These are phyloP conservation scores for Tetragnatha montana DNA, from an alignment of 2,888 invertebrate genomes.

Conservation along the genomic window DNA sequence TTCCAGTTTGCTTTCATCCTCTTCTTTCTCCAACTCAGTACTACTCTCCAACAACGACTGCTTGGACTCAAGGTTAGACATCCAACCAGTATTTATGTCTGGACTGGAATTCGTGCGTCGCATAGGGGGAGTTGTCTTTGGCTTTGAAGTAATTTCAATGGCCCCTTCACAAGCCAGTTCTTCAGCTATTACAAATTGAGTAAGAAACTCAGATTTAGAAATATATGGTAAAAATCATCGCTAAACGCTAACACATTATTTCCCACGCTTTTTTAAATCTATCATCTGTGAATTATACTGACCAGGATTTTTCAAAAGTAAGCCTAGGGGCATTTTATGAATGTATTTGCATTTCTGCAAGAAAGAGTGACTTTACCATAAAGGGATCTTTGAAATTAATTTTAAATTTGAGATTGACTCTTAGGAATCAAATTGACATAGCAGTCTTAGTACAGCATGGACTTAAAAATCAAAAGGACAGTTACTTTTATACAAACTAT, in stretches of 20 bases:
- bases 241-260: neutral
- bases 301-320: too few species aligned
- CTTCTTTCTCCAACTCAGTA: constrained; percentile 2
- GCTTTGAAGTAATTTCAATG: constrained; percentile 47
- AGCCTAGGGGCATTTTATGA: too few species aligned
- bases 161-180: constrained; percentile 38
- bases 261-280: too few species aligned
- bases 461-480: too few species aligned
- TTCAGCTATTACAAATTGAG: neutral
- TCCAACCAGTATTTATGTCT: constrained; percentile 92
- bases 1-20: neutral
- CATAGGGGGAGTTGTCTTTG: constrained; percentile 75
- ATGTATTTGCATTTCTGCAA: too few species aligned
- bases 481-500: too few species aligned
- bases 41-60: constrained; percentile 64
- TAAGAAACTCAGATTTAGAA: neutral
- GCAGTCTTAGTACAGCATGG: too few species aligned
- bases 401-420: too few species aligned
- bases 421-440: too few species aligned
- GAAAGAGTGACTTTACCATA: too few species aligned
- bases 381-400: too few species aligned
- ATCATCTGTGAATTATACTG: too few species aligned
- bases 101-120: constrained; percentile 92
- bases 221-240: neutral
- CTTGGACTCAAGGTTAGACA: constrained; percentile 79